phyloP scores from a whole-genome alignment of 1,140 invertebrate species.

The Hypsibius dujardini region DNA sequence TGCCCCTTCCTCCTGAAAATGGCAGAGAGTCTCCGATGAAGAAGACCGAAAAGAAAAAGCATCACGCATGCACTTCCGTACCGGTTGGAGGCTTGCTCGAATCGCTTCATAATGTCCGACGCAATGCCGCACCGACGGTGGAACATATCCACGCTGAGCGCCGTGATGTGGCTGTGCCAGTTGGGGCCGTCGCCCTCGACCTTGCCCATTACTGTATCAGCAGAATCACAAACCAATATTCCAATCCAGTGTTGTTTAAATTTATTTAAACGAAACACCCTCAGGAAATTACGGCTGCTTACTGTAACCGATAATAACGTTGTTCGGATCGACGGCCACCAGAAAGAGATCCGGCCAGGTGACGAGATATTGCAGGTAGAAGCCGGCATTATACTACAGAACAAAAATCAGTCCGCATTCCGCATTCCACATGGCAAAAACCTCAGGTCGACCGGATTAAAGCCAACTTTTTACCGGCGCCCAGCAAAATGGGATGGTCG shows the following conservation, averaged over 20 bases:
- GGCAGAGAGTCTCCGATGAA: neutral
- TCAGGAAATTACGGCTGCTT: slow-evolving; percentile 36
- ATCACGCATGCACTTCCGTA: slow-evolving; percentile 35
- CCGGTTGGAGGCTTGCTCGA: slow-evolving; percentile 92
- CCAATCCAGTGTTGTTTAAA: slow-evolving; percentile 19
- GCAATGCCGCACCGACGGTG: slow-evolving; percentile 77
- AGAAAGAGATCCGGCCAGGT: slow-evolving; percentile 99
- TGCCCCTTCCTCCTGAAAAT: slow-evolving; percentile 68
- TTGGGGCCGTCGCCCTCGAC: slow-evolving; percentile 81
- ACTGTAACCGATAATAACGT: slow-evolving; percentile 97
- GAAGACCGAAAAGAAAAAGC: too few species aligned
- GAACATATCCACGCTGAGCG: slow-evolving; percentile 82
- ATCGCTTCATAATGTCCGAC: slow-evolving; percentile 74
- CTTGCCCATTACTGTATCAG: slow-evolving; percentile 83
- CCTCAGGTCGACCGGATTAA: neutral
- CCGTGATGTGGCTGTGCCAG: slow-evolving; percentile 98
- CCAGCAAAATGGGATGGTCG: slow-evolving; percentile 18
- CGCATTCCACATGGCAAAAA: slow-evolving; percentile 17
- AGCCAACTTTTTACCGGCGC: slow-evolving; percentile 19
- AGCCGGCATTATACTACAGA: slow-evolving; percentile 72
- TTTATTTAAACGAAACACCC: slow-evolving; percentile 20
- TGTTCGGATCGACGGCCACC: slow-evolving; percentile 77
- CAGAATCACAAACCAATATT: slow-evolving; percentile 23
- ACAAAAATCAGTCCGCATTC: slow-evolving; percentile 24
- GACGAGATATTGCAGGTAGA: slow-evolving; percentile 91